A percentile compares a stretch with the other conserved stretches of the same genome.
These are phyloP conservation scores for Cnemophilus loriae DNA, from an alignment of 2,113 vertebrate genomes.

Conservation along the genomic window DNA sequence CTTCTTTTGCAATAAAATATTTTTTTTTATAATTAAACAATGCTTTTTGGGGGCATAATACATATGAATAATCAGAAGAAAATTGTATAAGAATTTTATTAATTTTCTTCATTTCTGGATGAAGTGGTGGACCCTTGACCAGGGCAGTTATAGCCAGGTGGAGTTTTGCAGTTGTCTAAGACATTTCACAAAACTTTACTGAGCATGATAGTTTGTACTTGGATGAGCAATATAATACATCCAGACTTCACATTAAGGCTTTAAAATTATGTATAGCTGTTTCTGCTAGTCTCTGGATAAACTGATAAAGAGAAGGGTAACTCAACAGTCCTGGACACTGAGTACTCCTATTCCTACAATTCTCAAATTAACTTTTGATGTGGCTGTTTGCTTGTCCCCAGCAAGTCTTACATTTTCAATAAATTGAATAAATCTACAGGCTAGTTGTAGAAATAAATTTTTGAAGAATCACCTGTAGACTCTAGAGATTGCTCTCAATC, in stretches of 20 bases:
- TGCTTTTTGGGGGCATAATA: background rate
- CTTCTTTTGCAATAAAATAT: background rate
- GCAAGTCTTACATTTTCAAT: background rate
- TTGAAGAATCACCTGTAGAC: background rate
- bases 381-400: background rate
- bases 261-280: background rate
- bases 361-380: background rate
- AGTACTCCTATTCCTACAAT: background rate
- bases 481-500: background rate
- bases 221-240: background rate
- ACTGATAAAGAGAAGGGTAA: background rate
- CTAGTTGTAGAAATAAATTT: background rate
- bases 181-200: background rate
- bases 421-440: background rate
- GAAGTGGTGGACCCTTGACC: background rate
- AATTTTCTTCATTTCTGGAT: background rate
- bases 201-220: background rate
- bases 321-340: accelerated
- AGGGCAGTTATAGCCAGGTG: background rate
- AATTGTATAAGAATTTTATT: background rate
- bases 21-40: background rate
- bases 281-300: background rate
- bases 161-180: background rate
- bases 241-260: background rate
- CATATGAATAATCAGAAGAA: background rate